Evolutionary conservation across 92 coral and sea anemone species (phyloP).

Genomic region (Actinernus sp.): DNA sequence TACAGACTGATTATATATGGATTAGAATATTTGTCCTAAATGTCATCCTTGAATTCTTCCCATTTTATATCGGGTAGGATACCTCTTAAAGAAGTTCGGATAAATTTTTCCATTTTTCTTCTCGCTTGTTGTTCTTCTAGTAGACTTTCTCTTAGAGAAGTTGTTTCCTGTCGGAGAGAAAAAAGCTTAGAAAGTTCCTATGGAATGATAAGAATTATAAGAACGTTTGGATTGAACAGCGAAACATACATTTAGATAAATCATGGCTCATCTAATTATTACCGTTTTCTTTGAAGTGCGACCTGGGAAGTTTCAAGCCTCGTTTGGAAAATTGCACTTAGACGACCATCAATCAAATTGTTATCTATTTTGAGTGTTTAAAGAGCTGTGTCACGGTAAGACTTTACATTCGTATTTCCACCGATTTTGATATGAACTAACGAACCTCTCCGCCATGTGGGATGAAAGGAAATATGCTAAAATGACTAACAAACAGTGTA

Average conservation of each 20-base stretch:
- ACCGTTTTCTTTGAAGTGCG: no score
- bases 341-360: no score
- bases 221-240: not conserved
- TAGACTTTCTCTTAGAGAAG: constrained; percentile 75
- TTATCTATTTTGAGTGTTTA: no score
- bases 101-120: constrained; percentile 89
- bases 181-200: not conserved
- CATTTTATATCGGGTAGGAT: constrained; percentile 88
- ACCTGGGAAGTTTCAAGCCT: no score
- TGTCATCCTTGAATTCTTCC: constrained; percentile 79
- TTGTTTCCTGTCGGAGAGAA: constrained; percentile 66
- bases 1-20: not conserved
- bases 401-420: no score
- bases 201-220: not conserved
- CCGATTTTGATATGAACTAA: no score
- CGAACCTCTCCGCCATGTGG: no score
- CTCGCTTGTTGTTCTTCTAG: constrained; percentile 85
- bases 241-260: not conserved
- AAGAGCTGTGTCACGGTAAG: no score
- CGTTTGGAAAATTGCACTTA: no score
- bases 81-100: constrained; percentile 79
- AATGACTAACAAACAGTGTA: no score
- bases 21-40: constrained; percentile 8
- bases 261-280: no score
- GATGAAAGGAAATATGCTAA: no score